phyloP scores from a whole-genome alignment of 2,888 invertebrate genomes.

The Caenorhabditis sinica region DNA sequence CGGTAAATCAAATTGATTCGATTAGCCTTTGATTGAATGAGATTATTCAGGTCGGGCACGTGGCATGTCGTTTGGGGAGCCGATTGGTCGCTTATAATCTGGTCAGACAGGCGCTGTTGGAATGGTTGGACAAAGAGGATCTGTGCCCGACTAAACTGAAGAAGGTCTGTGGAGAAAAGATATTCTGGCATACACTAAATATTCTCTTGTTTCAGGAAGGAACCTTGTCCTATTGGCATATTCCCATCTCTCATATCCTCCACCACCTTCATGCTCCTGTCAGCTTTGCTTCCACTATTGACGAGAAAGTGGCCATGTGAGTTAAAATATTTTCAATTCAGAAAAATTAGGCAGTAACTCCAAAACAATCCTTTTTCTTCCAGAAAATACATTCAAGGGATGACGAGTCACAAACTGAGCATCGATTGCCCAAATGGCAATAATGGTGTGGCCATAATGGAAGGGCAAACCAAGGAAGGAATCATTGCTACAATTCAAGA shows the following conservation, averaged over 20 bases:
- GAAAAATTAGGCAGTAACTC: not conserved
- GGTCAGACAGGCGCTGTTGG: slow-evolving; percentile 53
- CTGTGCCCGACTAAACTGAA: slow-evolving; percentile 19
- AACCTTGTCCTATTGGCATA: slow-evolving; percentile 36
- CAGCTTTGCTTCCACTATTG: slow-evolving; percentile 37
- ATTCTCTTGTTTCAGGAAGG: slow-evolving; percentile 14
- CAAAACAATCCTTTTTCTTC: too few relatives aligned
- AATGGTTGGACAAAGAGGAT: slow-evolving; percentile 43
- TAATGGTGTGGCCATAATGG: slow-evolving; percentile 29
- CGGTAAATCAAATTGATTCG: slow-evolving; percentile 21
- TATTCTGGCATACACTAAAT: not conserved
- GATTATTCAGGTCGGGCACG: slow-evolving; percentile 42
- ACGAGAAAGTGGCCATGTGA: slow-evolving; percentile 38
- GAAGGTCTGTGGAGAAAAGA: slow-evolving; percentile 5
- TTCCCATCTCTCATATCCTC: slow-evolving; percentile 30
- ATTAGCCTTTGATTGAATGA: slow-evolving; percentile 4
- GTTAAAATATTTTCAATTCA: not conserved
- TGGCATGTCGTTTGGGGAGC: slow-evolving; percentile 39
- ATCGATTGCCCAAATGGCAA: not conserved
- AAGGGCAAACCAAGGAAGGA: slow-evolving; percentile 14
- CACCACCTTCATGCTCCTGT: slow-evolving; percentile 53
- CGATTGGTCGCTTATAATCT: slow-evolving; percentile 43
- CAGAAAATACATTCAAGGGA: slow-evolving; percentile 47
- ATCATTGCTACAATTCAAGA: slow-evolving; percentile 22
- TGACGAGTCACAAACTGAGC: slow-evolving; percentile 36